Evolutionary conservation across 2,888 invertebrate species (phyloP).

Genomic region (Elaeidobius kamerunicus): DNA sequence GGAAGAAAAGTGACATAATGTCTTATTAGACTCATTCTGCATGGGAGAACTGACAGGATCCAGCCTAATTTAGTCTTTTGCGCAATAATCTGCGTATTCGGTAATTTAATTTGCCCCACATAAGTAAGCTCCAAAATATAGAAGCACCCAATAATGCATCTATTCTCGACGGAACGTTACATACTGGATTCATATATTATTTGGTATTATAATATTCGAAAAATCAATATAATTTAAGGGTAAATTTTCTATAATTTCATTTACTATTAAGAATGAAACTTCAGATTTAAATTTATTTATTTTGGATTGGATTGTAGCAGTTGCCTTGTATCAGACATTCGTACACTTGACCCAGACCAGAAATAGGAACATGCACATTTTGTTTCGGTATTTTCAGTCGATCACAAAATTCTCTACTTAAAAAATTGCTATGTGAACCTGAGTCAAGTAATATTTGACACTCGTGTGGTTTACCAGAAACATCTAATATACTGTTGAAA

Average conservation of each 20-base stretch:
- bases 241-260: background rate
- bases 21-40: background rate
- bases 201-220: background rate
- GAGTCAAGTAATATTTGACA: slow-evolving; percentile 1
- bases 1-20: background rate
- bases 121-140: background rate
- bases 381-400: background rate
- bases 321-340: background rate
- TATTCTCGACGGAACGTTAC: background rate
- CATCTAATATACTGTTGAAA: background rate
- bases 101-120: background rate
- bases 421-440: background rate
- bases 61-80: background rate
- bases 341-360: background rate
- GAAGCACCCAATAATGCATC: slow-evolving; percentile 1
- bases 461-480: background rate
- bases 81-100: background rate
- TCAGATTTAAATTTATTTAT: background rate
- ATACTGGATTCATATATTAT: background rate
- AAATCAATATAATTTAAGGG: slow-evolving; percentile 2
- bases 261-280: background rate
- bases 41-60: background rate
- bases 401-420: background rate
- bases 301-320: background rate
- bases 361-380: background rate